Evolutionary conservation across 1,140 invertebrate species (phyloP).

Genomic region (Papilio glaucus): DNA sequence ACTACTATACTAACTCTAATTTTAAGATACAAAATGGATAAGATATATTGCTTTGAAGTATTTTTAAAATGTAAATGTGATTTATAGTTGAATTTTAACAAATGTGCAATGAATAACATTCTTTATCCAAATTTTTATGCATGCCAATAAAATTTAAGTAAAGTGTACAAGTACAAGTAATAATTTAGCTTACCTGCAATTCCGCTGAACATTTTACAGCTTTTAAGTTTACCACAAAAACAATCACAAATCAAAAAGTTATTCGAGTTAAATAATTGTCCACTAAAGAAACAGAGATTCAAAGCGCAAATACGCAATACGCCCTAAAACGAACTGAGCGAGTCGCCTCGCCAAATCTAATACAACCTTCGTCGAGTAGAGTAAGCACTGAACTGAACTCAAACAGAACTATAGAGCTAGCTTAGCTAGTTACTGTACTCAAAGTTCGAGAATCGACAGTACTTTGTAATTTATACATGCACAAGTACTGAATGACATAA

Average conservation of each 20-base stretch:
- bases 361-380: background rate
- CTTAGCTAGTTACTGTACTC: too few species aligned
- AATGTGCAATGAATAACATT: conserved; percentile 39
- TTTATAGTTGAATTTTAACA: conserved; percentile 7
- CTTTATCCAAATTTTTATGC: conserved; percentile 22
- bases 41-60: background rate
- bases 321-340: background rate
- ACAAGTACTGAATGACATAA: conserved; percentile 46
- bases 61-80: background rate
- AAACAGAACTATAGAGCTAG: too few species aligned
- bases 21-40: background rate
- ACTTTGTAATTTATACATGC: conserved; percentile 38
- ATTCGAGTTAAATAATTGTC: conserved; percentile 32
- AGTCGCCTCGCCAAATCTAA: background rate
- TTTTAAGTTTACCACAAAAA: conserved; percentile 46
- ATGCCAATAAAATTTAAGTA: conserved; percentile 19
- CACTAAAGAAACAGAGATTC: background rate
- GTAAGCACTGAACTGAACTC: conserved; percentile 4
- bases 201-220: conserved; percentile 74
- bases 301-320: conserved; percentile 21
- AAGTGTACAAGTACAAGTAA: conserved; percentile 36
- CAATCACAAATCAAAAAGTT: conserved; percentile 41
- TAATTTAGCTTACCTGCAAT: conserved; percentile 70
- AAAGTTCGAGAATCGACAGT: conserved; percentile 42
- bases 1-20: background rate